Percentiles rank a stretch among this genome's conserved stretches.
Conservation (phyloP, 2,888 invertebrate genomes). For the Epinotia ramella region DNA sequence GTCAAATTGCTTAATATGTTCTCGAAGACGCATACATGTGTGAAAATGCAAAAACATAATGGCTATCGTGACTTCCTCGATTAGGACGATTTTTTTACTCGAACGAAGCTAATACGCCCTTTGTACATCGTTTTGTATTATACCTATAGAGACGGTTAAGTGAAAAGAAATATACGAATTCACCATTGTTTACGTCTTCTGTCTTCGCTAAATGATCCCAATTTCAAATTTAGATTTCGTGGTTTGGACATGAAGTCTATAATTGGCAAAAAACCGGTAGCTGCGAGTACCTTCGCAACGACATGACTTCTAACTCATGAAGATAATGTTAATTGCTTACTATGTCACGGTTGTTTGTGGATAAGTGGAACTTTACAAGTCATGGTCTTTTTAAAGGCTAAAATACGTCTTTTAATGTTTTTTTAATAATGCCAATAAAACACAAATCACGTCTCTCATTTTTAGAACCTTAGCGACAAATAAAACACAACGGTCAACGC, state of each 20-base stretch:
- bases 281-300: not conserved
- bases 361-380: constrained; percentile 8
- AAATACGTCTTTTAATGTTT: not conserved
- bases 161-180: not conserved
- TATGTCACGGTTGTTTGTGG: not conserved
- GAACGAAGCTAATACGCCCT: constrained; percentile 46
- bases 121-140: not conserved
- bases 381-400: not conserved
- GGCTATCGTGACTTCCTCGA: constrained; percentile 59
- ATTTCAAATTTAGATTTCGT: not conserved
- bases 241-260: not conserved
- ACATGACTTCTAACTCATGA: not conserved
- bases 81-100: constrained; percentile 43
- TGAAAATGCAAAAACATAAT: constrained; percentile 51
- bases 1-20: constrained; percentile 44
- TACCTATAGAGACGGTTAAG: not conserved
- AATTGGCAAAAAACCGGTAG: not conserved
- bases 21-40: constrained; percentile 44
- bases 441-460: not conserved
- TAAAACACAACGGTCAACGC: no score
- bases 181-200: not conserved
- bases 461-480: not conserved
- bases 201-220: not conserved
- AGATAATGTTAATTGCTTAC: constrained; percentile 3
- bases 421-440: not conserved